phyloP scores from a whole-genome alignment of 1,140 invertebrate species.

The Hylaeus anthracinus region DNA sequence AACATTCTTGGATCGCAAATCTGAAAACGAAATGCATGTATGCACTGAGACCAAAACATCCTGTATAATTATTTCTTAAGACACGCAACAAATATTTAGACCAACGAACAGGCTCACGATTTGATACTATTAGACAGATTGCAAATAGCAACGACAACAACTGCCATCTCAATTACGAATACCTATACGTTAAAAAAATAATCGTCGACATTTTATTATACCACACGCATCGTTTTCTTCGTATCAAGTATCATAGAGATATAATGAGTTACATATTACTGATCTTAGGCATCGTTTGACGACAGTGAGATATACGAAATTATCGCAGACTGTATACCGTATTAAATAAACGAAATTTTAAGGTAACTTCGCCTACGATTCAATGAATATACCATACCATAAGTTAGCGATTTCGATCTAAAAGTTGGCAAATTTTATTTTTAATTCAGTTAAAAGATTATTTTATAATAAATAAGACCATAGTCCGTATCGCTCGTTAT shows the following conservation, averaged over 20 bases:
- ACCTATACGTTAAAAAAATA: constrained; percentile 16
- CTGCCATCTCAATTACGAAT: constrained; percentile 54
- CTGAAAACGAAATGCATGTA: neutral
- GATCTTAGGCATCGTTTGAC: constrained; percentile 37
- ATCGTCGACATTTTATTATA: constrained; percentile 12
- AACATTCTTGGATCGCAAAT: too few relatives aligned
- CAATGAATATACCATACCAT: neutral
- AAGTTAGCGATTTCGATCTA: neutral
- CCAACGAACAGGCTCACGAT: constrained; percentile 8
- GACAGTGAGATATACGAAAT: constrained; percentile 39
- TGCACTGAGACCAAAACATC: neutral
- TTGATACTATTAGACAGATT: constrained; percentile 45
- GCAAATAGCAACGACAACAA: constrained; percentile 37
- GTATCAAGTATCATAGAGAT: constrained; percentile 14
- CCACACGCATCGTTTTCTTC: neutral
- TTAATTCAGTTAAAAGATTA: too few relatives aligned
- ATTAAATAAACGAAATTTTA: constrained; percentile 31
- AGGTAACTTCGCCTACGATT: neutral
- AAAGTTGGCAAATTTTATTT: too few relatives aligned
- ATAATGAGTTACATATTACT: constrained; percentile 8
- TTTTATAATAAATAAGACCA: neutral
- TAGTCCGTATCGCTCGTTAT: too few relatives aligned
- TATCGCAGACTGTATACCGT: constrained; percentile 26
- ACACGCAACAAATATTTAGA: neutral
- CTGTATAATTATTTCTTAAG: neutral